A percentile compares a stretch with the other conserved stretches of the same genome.
These are phyloP conservation scores for Oegoconia quadripuncta DNA, from an alignment of 2,888 invertebrate genomes.

Conservation along the genomic window DNA sequence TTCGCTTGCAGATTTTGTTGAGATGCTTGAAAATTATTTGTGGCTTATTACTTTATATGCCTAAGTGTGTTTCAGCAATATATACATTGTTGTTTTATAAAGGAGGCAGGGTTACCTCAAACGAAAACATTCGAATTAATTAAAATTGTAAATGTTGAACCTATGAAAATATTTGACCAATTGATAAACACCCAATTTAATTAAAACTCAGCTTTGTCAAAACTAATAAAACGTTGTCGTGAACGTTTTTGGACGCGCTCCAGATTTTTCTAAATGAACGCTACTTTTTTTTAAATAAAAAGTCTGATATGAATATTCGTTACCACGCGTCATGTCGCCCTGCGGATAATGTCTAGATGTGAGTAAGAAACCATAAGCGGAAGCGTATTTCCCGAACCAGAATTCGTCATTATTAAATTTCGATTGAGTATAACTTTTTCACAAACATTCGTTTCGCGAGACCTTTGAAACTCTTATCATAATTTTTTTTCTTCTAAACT, in stretches of 20 bases:
- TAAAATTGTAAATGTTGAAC: background rate
- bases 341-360: conserved; percentile 36
- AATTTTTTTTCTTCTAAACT: no score
- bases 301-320: conserved; percentile 65
- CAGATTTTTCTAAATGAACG: conserved; percentile 60
- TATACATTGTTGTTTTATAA: no score
- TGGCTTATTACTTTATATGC: background rate
- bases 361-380: conserved; percentile 21
- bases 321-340: conserved; percentile 57
- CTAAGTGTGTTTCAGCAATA: no score
- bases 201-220: conserved; percentile 45
- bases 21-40: background rate
- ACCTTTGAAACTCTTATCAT: no score
- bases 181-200: conserved; percentile 51
- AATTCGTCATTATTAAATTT: no score
- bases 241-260: conserved; percentile 52
- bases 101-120: no score
- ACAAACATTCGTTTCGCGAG: no score
- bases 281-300: conserved; percentile 41
- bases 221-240: conserved; percentile 46
- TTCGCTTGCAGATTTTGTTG: conserved; percentile 2
- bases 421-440: no score
- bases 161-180: conserved; percentile 16
- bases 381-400: conserved; percentile 16
- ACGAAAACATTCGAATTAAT: background rate